Percentiles rank a stretch among this genome's conserved stretches.
Evolutionary conservation across 2,113 vertebrate species (phyloP).

Genomic region (Symphodus melops): DNA sequence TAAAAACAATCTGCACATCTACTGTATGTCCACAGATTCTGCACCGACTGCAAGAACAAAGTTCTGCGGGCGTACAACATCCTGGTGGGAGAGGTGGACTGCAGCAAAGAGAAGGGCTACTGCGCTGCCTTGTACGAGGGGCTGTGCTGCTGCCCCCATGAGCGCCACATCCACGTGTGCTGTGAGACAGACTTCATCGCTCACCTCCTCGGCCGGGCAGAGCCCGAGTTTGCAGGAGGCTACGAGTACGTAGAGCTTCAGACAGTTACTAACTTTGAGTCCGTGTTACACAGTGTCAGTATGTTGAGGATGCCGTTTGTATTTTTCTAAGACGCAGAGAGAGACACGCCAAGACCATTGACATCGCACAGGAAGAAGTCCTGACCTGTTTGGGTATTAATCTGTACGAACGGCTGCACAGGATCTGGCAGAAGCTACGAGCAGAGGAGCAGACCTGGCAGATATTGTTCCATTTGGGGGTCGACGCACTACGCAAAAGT

Average conservation of each 20-base stretch:
- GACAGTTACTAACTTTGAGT: background rate
- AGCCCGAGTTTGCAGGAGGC: constrained; percentile 96
- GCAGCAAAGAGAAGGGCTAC: constrained; percentile 96
- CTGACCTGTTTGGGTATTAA: constrained; percentile 97
- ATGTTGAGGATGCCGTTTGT: background rate
- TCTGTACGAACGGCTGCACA: constrained; percentile 94
- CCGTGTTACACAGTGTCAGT: constrained; percentile 61
- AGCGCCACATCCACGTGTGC: constrained; percentile 96
- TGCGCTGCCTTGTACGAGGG: constrained; percentile 95
- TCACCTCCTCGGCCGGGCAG: constrained; percentile 93
- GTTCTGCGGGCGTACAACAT: constrained; percentile 96
- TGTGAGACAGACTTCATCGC: constrained; percentile 97
- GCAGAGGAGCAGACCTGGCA: constrained; percentile 98
- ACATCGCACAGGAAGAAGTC: constrained; percentile 98
- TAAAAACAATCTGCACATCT: background rate
- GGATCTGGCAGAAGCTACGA: constrained; percentile 96
- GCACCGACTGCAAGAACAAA: constrained; percentile 98
- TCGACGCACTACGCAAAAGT: constrained; percentile 94
- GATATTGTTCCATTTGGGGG: constrained; percentile 95
- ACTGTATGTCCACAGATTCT: constrained; percentile 84
- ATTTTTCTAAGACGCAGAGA: constrained; percentile 87
- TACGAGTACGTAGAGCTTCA: constrained; percentile 87
- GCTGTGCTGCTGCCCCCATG: constrained; percentile 94
- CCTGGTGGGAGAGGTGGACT: constrained; percentile 94
- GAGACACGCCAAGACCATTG: constrained; percentile 97